phyloP scores from a whole-genome alignment of 2,888 invertebrate genomes.

The Tubulanus polymorphus region DNA sequence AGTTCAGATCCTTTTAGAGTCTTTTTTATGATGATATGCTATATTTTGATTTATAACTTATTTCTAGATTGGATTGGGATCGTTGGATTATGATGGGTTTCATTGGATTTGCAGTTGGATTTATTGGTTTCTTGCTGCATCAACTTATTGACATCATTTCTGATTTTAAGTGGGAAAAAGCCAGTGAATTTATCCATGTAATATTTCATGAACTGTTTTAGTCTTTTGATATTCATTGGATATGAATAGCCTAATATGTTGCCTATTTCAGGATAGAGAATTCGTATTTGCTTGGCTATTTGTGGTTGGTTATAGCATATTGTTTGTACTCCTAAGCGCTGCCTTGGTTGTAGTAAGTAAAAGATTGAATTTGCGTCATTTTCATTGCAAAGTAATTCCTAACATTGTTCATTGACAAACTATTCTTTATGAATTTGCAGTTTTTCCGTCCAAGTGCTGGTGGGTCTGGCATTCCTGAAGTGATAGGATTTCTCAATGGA shows the following conservation, averaged over 20 bases:
- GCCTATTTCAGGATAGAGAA: constrained; percentile 23
- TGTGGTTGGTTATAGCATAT: constrained; percentile 36
- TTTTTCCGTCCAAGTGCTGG: constrained; percentile 43
- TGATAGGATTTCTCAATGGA: constrained; percentile 53
- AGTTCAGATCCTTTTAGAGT: background rate
- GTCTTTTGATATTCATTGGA: background rate
- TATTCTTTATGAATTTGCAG: constrained; percentile 24
- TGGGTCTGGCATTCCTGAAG: constrained; percentile 51
- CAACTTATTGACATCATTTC: constrained; percentile 41
- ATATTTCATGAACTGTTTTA: background rate
- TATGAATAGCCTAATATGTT: background rate
- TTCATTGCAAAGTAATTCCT: background rate
- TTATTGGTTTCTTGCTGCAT: constrained; percentile 49
- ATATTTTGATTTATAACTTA: background rate
- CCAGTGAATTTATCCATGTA: constrained; percentile 31
- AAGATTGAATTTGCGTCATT: background rate
- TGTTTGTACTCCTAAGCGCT: constrained; percentile 38
- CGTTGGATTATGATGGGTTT: constrained; percentile 51
- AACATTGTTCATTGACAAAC: background rate
- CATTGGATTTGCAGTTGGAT: constrained; percentile 49
- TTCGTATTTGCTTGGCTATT: constrained; percentile 35
- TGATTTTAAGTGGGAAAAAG: constrained; percentile 32
- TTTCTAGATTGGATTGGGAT: constrained; percentile 38
- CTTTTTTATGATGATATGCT: no score
- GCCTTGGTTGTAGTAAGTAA: constrained; percentile 43